Evolutionary conservation across 2,797 vertebrate species (phyloP).

Genomic region (Clarias pachynema): DNA sequence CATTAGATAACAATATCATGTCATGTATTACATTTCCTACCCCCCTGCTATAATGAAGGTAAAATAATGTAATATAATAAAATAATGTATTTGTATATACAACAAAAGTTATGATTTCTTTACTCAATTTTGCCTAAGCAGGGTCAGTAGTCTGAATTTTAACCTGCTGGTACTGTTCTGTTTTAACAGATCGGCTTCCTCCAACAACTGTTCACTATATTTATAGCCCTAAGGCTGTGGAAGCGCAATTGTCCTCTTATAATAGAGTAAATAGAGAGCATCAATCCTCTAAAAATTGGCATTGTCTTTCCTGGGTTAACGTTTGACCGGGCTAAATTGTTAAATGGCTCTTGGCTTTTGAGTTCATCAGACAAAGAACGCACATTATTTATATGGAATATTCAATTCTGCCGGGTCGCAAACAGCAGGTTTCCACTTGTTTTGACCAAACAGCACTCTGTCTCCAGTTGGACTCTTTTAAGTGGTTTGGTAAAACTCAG

Average conservation of each 20-base stretch:
- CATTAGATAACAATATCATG: neutral
- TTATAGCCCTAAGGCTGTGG: constrained; percentile 25
- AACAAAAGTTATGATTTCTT: neutral
- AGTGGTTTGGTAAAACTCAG: constrained; percentile 65
- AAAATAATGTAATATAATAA: neutral
- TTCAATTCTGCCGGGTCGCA: constrained; percentile 58
- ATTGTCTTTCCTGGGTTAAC: constrained; percentile 46
- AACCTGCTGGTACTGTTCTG: neutral
- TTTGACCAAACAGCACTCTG: constrained; percentile 35
- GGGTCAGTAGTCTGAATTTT: neutral
- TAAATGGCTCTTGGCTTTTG: constrained; percentile 52
- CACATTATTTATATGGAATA: constrained; percentile 74
- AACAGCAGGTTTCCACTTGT: neutral
- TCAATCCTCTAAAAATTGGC: constrained; percentile 41
- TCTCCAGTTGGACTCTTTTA: constrained; percentile 37
- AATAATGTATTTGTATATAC: neutral
- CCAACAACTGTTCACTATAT: constrained; percentile 20
- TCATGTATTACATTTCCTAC: neutral
- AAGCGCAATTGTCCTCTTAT: constrained; percentile 32
- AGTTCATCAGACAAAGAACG: constrained; percentile 66
- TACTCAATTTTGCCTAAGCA: neutral
- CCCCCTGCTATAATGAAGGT: neutral
- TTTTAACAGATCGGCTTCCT: constrained; percentile 24
- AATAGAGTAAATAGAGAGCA: constrained; percentile 33
- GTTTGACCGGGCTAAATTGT: constrained; percentile 44